Conservation (phyloP, 2,888 invertebrate species). For the Linnaemya vulpina region DNA sequence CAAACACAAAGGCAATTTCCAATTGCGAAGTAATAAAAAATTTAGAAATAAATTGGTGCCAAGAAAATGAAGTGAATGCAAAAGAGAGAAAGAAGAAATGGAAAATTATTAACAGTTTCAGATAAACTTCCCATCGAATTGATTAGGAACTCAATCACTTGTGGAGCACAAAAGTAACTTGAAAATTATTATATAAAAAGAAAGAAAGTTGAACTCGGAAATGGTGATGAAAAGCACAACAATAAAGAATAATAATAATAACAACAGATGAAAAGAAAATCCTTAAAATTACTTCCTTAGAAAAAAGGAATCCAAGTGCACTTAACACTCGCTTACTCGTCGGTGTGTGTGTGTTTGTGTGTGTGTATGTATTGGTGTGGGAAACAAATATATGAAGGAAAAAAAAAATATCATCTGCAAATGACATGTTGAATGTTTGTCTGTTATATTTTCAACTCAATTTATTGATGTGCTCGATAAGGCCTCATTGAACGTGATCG, state of each 20-base stretch:
- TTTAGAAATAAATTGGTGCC: conserved; percentile 41
- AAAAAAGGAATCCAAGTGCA: background rate
- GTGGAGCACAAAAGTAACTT: background rate
- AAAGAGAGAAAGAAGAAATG: background rate
- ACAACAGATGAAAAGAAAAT: background rate
- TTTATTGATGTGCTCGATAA: conserved; percentile 6
- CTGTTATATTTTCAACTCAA: background rate
- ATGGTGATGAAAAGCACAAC: background rate
- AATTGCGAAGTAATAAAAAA: conserved; percentile 36
- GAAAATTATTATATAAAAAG: background rate
- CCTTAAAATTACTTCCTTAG: background rate
- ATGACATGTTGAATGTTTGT: conserved; percentile 18
- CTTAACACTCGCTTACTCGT: background rate
- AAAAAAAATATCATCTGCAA: conserved; percentile 14
- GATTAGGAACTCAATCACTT: conserved; percentile 10
- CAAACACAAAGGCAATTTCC: conserved; percentile 7
- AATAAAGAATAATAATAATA: background rate
- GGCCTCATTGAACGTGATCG: background rate
- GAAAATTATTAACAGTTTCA: conserved; percentile 30
- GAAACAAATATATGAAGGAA: background rate
- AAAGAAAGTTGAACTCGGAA: conserved; percentile 1
- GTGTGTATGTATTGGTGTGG: background rate
- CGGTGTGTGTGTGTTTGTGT: background rate
- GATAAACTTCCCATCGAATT: conserved; percentile 27
- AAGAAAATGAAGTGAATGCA: conserved; percentile 7